Base-by-base conservation (phyloP, 2,888 invertebrate genomes). In the Thalpophila matura region DNA sequence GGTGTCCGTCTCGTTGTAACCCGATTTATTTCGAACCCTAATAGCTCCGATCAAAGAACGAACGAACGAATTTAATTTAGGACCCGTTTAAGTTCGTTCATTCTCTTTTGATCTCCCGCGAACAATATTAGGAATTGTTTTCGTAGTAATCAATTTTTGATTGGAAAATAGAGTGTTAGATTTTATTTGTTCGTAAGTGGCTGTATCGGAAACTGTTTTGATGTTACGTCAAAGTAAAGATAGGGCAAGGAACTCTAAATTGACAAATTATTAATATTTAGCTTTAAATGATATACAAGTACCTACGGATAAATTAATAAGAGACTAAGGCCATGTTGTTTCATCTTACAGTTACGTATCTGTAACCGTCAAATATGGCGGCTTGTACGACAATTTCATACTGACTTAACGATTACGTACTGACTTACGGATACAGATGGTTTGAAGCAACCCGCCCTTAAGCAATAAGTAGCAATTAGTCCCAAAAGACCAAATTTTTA, bases 61-160 rank as follows among this genome's bases (percentile, higher is more conserved):
- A 62, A 20, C 37, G 60, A 63, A 43, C 57, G 46, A 67, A 73
- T 76, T 76, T 61, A 60, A 67, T 78, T 66, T 61, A 27, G 47
- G 45, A 49, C 37, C 55, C 49, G 45, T 68, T 58, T 26, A 54
- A 55, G 67, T 49, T 45, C 51, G 12, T 38, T 42, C 22, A 9
- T 56, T 65, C 53, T 46, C 47, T 46, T 75, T 78, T 78, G 50
- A 73, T 73, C 43, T 56, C 12, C 29, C 35, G 55, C 47, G 22
- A 62, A 57, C 49, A 50, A 57, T 59, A 26, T 42, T 53, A 27
- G 40, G 37, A 53, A 67, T 35, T 61, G 74, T 68, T 61, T 64
- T 64, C 20, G 29, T 31, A 43, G 49, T 69, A 66, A 75, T 64
- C 40, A 55, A 64, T 37, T 66, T 78, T 64, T 54, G 49, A 64